A percentile compares a stretch with the other conserved stretches of the same genome.
These are phyloP conservation scores for Aplysia californica DNA, from an alignment of 1,140 invertebrate genomes.

Conservation along the genomic window DNA sequence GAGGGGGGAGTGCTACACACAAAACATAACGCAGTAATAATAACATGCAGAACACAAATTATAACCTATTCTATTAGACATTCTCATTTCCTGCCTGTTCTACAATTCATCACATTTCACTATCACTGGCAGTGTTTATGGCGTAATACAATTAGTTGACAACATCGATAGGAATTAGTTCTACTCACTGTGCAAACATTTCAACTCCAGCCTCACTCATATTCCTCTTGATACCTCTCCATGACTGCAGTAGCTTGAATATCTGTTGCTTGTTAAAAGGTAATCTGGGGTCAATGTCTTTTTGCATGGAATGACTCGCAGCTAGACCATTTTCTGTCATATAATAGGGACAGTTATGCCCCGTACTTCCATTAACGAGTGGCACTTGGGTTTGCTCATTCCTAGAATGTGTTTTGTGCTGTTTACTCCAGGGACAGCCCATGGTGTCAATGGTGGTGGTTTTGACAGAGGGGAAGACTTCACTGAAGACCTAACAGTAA, in stretches of 20 bases:
- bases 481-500: too few species aligned
- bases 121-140: too few species aligned
- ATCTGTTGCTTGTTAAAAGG: neutral
- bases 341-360: neutral
- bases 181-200: conserved; percentile 53
- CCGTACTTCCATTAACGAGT: neutral
- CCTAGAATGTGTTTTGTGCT: neutral
- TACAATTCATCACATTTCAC: too few species aligned
- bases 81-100: too few species aligned
- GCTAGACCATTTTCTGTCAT: neutral
- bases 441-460: too few species aligned
- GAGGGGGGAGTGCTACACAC: neutral
- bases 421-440: conserved; percentile 18
- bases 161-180: too few species aligned
- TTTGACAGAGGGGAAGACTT: too few species aligned
- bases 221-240: conserved; percentile 56
- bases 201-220: conserved; percentile 52
- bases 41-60: too few species aligned
- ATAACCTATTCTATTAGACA: too few species aligned
- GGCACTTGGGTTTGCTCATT: neutral
- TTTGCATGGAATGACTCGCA: neutral
- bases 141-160: too few species aligned
- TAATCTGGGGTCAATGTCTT: neutral
- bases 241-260: conserved; percentile 53
- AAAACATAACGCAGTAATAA: too few species aligned